Percentiles rank a stretch among this genome's conserved stretches.
These are phyloP conservation scores for Sitodiplosis mosellana DNA, from an alignment of 1,140 invertebrate genomes.

Conservation along the genomic window DNA sequence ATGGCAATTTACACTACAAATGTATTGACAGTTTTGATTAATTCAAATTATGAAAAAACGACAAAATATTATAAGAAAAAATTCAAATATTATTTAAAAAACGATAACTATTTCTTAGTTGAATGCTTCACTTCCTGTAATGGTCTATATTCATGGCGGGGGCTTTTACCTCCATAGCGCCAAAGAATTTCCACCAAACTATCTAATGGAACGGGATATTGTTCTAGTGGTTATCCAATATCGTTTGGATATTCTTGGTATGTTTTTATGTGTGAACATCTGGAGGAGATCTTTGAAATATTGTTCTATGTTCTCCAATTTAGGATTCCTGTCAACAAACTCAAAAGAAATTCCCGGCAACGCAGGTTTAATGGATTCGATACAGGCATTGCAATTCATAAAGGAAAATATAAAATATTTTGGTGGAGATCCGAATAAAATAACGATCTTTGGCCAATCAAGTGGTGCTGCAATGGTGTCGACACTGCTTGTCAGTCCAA, in stretches of 20 bases:
- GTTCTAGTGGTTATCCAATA: slow-evolving; percentile 29
- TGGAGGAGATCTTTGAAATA: too few relatives aligned
- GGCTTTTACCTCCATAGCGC: slow-evolving; percentile 21
- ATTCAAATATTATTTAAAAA: not conserved
- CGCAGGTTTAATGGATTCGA: slow-evolving; percentile 41
- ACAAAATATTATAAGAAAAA: slow-evolving; percentile 14
- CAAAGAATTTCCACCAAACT: slow-evolving; percentile 17
- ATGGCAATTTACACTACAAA: slow-evolving; percentile 20
- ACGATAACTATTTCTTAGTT: slow-evolving; percentile 11
- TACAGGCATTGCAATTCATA: slow-evolving; percentile 41
- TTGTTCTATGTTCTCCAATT: too few relatives aligned
- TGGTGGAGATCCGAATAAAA: slow-evolving; percentile 41
- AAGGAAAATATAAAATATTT: slow-evolving; percentile 41
- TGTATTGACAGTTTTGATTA: slow-evolving; percentile 8
- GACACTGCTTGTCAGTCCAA: not conserved
- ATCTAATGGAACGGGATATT: slow-evolving; percentile 27
- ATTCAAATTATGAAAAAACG: not conserved
- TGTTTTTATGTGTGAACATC: too few relatives aligned
- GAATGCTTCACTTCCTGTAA: slow-evolving; percentile 14
- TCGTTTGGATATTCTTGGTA: slow-evolving; percentile 25
- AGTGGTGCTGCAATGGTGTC: not conserved
- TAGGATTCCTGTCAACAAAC: slow-evolving; percentile 34
- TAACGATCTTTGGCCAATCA: slow-evolving; percentile 40
- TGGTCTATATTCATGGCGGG: slow-evolving; percentile 24
- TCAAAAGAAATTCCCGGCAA: slow-evolving; percentile 42